Base-by-base conservation (phyloP, 2,797 vertebrate species). In the Botia almorhae region DNA sequence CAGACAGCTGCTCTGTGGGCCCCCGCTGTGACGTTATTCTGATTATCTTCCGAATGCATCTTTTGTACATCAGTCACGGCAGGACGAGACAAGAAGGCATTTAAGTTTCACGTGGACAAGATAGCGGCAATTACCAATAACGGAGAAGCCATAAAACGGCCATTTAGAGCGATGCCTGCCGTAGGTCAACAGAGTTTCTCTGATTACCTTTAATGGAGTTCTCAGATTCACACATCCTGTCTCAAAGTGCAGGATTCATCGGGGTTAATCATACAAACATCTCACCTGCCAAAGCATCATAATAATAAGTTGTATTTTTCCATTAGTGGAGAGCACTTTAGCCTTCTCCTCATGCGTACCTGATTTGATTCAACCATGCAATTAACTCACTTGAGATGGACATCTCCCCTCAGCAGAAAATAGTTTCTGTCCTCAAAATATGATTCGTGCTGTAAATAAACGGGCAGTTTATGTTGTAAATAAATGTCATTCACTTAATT, bases 251-350 rank as follows among this genome's bases (percentile, higher is more conserved):
- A 29, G 56, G 36, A 17, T 74, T 81, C 53, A 70, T 39, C 19
- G 19, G 69, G 83, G 86, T 85, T 90, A 91, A 92, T 90, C 90
- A 89, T 83, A 87, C 82, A 39, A 84, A 51, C 88, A 78, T 80
- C 89, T 89, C 87, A 90, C 87, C 89, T 91, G 85, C 92, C 90
- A 91, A 89, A 90, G 90, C 88, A 87, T 89, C 88, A 86, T 89
- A 86, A 91, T 92, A 91, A 87, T n/a, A 86, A 55, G 36, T 76
- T 76, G 76, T 77, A 81, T 7, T 85, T 63, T 92, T 87, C 80
- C 88, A 90, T 84, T 83, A 74, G 88, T 81, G 64, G 79, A 87
- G 63, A 81, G 74, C 76, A 72, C 81, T 71, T 80, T 82, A 73
- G 82, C 78, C 68, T 63, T 51, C 75, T 81, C 68, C 68, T 29